These are phyloP conservation scores for Camponotus pennsylvanicus DNA, from an alignment of 1,140 invertebrate genomes.

Conservation along the genomic window DNA sequence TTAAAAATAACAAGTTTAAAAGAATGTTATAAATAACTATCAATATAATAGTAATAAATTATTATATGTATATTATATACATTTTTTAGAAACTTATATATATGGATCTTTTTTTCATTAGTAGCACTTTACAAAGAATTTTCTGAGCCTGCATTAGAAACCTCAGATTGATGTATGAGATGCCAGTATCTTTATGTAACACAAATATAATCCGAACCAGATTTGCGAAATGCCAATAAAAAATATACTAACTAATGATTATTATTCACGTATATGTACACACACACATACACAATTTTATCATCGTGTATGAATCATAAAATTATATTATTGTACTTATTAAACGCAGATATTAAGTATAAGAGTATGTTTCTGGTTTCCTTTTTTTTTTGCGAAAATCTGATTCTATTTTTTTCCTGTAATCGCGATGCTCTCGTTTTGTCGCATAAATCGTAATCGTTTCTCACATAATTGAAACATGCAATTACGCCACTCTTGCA, in stretches of 20 bases:
- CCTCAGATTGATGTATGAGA: background rate
- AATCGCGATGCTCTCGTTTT: slow-evolving; percentile 40
- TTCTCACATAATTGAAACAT: slow-evolving; percentile 55
- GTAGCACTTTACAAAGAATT: background rate
- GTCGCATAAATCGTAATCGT: slow-evolving; percentile 1
- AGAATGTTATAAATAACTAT: background rate
- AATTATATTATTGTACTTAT: background rate
- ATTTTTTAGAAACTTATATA: background rate
- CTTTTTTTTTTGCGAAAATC: background rate
- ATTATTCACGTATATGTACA: background rate
- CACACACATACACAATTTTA: background rate
- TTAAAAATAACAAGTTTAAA: background rate
- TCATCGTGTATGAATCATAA: background rate
- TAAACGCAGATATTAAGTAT: background rate
- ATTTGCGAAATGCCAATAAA: background rate
- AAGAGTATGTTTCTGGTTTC: background rate
- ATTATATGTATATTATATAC: no score
- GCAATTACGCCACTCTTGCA: slow-evolving; percentile 50
- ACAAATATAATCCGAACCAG: no score
- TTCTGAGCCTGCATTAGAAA: background rate
- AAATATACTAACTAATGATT: background rate
- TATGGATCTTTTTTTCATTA: background rate
- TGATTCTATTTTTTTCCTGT: background rate
- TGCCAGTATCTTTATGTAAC: background rate
- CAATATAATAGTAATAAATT: slow-evolving; percentile 1